Percentiles rank a stretch among this genome's conserved stretches.
Evolutionary conservation across 1,140 invertebrate species (phyloP).

Genomic region (Panonychus citri): DNA sequence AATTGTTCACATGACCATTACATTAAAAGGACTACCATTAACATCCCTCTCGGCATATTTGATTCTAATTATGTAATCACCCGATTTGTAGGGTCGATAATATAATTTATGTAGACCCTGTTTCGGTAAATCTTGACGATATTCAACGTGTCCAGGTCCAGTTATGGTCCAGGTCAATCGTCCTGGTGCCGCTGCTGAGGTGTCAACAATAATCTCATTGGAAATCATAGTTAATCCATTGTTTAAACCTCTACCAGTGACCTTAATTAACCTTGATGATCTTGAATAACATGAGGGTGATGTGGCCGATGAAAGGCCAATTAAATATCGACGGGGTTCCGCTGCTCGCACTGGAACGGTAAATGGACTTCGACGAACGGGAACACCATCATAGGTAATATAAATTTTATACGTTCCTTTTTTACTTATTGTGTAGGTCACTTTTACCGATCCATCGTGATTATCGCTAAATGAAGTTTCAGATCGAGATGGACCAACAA

Average conservation of each 20-base stretch:
- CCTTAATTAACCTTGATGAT: neutral
- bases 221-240: neutral
- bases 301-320: neutral
- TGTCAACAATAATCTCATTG: slow-evolving; percentile 82
- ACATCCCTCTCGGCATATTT: slow-evolving; percentile 96
- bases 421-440: slow-evolving; percentile 79
- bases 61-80: slow-evolving; percentile 65
- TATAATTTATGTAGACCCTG: neutral
- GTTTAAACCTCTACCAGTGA: neutral
- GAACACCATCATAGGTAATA: slow-evolving; percentile 81
- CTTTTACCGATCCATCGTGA: slow-evolving; percentile 81
- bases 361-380: slow-evolving; percentile 42
- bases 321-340: neutral
- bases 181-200: slow-evolving; percentile 50
- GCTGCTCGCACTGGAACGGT: neutral
- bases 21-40: slow-evolving; percentile 64
- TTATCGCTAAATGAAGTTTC: slow-evolving; percentile 47
- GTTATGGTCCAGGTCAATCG: slow-evolving; percentile 76
- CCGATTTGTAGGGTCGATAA: neutral
- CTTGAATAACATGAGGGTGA: neutral
- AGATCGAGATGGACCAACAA: slow-evolving; percentile 32
- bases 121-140: neutral
- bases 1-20: neutral
- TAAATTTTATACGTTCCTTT: slow-evolving; percentile 88
- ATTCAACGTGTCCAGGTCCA: slow-evolving; percentile 12